phyloP scores from a whole-genome alignment of 2,888 invertebrate genomes.

The Hypena proboscidalis region DNA sequence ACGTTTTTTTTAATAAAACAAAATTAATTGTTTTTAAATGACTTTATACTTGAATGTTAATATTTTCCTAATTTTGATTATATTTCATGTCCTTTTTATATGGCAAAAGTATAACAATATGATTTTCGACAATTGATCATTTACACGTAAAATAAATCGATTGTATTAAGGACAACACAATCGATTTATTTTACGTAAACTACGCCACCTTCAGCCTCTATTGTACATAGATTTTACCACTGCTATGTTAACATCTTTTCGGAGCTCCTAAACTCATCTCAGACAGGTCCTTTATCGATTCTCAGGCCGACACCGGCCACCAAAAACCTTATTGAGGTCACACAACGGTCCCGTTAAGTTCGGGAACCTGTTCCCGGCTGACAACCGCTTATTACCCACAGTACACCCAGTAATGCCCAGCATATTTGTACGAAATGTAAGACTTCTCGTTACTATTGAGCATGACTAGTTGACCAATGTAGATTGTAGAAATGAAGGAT shows the following conservation, averaged over 20 bases:
- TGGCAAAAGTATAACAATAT: too few species aligned
- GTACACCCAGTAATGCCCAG: constrained; percentile 34
- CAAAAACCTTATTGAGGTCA: constrained; percentile 60
- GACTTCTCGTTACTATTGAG: constrained; percentile 19
- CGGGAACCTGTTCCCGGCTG: constrained; percentile 51
- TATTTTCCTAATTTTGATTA: too few species aligned
- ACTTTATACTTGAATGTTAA: too few species aligned
- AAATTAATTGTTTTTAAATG: too few species aligned
- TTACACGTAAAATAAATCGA: too few species aligned
- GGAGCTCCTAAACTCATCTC: constrained; percentile 1
- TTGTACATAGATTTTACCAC: too few species aligned
- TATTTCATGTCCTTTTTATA: too few species aligned
- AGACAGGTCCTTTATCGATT: constrained; percentile 31
- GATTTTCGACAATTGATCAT: too few species aligned
- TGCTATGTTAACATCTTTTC: constrained; percentile 1
- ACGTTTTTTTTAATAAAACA: too few species aligned
- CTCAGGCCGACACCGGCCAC: constrained; percentile 23
- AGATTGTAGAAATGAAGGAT: background rate
- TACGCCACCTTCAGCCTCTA: too few species aligned
- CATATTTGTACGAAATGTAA: constrained; percentile 23
- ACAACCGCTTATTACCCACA: constrained; percentile 38
- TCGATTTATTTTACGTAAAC: too few species aligned
- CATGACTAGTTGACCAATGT: constrained; percentile 3
- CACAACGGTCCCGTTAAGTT: constrained; percentile 51
- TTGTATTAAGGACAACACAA: too few species aligned